Conservation (phyloP, 2,888 invertebrate genomes). For the Pharmacophagus antenor region DNA sequence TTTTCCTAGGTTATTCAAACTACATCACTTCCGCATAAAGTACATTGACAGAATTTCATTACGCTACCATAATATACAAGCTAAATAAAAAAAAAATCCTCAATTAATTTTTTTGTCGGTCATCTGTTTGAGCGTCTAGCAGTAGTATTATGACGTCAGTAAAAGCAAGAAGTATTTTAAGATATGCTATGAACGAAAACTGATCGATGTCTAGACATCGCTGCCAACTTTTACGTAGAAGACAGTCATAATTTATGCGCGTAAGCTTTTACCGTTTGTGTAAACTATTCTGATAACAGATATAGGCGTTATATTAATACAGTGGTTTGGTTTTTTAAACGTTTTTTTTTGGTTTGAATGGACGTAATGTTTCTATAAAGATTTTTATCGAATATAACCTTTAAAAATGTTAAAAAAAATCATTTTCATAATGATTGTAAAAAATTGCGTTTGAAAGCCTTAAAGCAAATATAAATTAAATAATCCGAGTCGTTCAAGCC, state of each 20-base stretch:
- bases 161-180: slow-evolving; percentile 20
- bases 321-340: neutral
- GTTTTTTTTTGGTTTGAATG: no score
- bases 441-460: no score
- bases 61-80: neutral
- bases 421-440: no score
- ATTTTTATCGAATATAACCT: no score
- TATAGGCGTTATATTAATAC: no score
- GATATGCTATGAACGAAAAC: slow-evolving; percentile 9
- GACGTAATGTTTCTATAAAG: no score
- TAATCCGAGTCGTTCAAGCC: no score
- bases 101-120: slow-evolving; percentile 20
- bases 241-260: slow-evolving; percentile 10
- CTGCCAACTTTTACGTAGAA: slow-evolving; percentile 20
- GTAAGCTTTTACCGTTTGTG: slow-evolving; percentile 2
- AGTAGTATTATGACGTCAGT: slow-evolving; percentile 20
- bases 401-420: no score
- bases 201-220: slow-evolving; percentile 13
- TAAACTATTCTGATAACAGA: slow-evolving; percentile 6
- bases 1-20: no score
- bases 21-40: neutral
- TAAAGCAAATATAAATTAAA: no score
- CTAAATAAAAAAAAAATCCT: slow-evolving; percentile 6
- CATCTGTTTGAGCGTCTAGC: slow-evolving; percentile 22
- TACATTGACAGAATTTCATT: neutral